Conservation (phyloP, 2,888 invertebrate species). For the Hesperia comma region DNA sequence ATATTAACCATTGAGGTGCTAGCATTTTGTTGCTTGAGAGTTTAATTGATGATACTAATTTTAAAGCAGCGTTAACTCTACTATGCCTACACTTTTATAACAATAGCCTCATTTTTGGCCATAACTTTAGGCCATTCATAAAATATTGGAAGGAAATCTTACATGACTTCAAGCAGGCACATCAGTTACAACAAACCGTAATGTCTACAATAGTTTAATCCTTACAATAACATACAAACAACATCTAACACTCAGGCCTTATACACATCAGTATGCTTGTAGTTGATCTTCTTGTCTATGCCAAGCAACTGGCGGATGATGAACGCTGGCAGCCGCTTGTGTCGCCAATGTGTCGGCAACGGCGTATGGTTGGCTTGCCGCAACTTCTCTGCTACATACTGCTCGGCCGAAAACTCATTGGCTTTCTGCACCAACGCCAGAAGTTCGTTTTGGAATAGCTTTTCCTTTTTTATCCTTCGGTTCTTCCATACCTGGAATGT, state of each 20-base stretch:
- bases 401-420: slow-evolving; percentile 89
- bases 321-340: slow-evolving; percentile 86
- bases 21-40: too few relatives aligned
- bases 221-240: slow-evolving; percentile 11
- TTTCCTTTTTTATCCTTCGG: slow-evolving; percentile 90
- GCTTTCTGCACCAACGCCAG: slow-evolving; percentile 88
- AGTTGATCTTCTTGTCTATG: slow-evolving; percentile 82
- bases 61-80: too few relatives aligned
- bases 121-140: too few relatives aligned
- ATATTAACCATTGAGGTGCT: too few relatives aligned
- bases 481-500: slow-evolving; percentile 84
- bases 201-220: slow-evolving; percentile 26
- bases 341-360: slow-evolving; percentile 83
- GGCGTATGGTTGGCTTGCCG: slow-evolving; percentile 84
- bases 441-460: slow-evolving; percentile 88
- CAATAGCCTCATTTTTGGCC: too few relatives aligned
- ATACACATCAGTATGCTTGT: slow-evolving; percentile 75
- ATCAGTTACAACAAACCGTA: background rate
- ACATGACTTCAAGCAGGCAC: too few relatives aligned
- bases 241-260: slow-evolving; percentile 57
- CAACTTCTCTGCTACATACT: slow-evolving; percentile 87
- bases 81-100: too few relatives aligned
- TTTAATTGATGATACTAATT: too few relatives aligned
- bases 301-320: slow-evolving; percentile 87
- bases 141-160: too few relatives aligned